Evolutionary conservation across 92 coral and sea anemone species (phyloP).

Genomic region (Nematostella vectensis): DNA sequence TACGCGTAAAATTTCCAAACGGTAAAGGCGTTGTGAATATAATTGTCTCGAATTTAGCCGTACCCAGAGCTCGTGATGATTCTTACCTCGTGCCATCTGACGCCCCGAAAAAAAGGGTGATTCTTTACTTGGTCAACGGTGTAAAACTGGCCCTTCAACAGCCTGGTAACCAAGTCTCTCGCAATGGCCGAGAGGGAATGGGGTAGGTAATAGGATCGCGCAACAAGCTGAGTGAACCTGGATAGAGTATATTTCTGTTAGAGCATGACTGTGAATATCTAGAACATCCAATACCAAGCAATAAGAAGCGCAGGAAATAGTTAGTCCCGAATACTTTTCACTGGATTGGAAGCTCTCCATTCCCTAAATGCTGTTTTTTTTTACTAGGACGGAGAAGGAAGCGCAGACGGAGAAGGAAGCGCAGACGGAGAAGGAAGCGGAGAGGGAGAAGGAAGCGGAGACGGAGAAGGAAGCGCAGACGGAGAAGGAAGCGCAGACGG

Average conservation of each 20-base stretch:
- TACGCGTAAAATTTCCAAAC: too few relatives aligned
- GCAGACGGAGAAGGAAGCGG: too few relatives aligned
- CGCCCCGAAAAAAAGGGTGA: slow-evolving; percentile 67
- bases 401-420: too few relatives aligned
- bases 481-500: too few relatives aligned
- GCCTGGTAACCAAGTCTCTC: slow-evolving; percentile 68
- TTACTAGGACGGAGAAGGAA: too few relatives aligned
- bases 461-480: too few relatives aligned
- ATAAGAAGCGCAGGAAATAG: not conserved
- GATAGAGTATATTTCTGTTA: not conserved
- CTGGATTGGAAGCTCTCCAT: too few relatives aligned
- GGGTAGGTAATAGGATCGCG: slow-evolving; percentile 26
- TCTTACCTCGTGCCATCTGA: slow-evolving; percentile 81
- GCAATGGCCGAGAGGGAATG: slow-evolving; percentile 60
- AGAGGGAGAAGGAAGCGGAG: too few relatives aligned
- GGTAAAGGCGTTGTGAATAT: not conserved
- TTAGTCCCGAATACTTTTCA: too few relatives aligned
- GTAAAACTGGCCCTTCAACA: slow-evolving; percentile 61
- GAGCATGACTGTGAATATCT: not conserved
- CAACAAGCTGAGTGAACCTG: slow-evolving; percentile 7
- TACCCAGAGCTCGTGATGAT: not conserved
- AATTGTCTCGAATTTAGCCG: not conserved
- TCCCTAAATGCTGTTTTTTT: too few relatives aligned
- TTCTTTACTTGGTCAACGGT: slow-evolving; percentile 54
- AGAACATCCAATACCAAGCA: not conserved